A percentile compares a stretch with the other conserved stretches of the same genome.
phyloP scores from a whole-genome alignment of 2,797 vertebrate species.

The Eutrigla gurnardus region DNA sequence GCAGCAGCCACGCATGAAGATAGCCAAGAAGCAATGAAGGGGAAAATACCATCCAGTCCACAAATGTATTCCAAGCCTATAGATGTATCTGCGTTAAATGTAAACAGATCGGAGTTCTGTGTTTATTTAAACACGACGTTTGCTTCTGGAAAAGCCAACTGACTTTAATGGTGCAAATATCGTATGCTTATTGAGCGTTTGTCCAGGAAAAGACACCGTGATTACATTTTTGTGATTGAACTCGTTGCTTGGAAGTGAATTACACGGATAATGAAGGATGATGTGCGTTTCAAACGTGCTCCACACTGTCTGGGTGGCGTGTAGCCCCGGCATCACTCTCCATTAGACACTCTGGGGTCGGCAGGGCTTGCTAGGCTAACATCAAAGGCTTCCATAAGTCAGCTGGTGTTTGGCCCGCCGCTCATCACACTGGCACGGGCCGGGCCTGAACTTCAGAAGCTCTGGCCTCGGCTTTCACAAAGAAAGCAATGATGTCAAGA shows the following conservation, averaged over 20 bases:
- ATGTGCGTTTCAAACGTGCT: slow-evolving; percentile 12
- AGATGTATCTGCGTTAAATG: slow-evolving; percentile 9
- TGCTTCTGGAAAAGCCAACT: slow-evolving; percentile 8
- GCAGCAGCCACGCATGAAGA: slow-evolving; percentile 26
- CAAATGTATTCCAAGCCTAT: background rate
- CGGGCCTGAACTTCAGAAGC: slow-evolving; percentile 60
- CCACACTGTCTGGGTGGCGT: slow-evolving; percentile 50
- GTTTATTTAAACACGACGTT: slow-evolving; percentile 28
- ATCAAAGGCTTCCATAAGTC: slow-evolving; percentile 71
- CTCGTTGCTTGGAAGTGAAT: slow-evolving; percentile 16
- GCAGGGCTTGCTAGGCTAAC: slow-evolving; percentile 28
- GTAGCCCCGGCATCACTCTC: slow-evolving; percentile 21
- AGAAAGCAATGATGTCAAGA: slow-evolving; percentile 77
- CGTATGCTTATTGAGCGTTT: slow-evolving; percentile 31
- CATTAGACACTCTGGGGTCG: slow-evolving; percentile 29
- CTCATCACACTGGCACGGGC: slow-evolving; percentile 54
- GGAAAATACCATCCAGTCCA: slow-evolving; percentile 9
- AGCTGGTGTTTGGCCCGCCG: slow-evolving; percentile 66
- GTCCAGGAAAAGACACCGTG: slow-evolving; percentile 27
- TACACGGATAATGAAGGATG: slow-evolving; percentile 44
- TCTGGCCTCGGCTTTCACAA: slow-evolving; percentile 54
- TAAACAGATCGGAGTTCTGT: background rate
- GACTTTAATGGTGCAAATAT: slow-evolving; percentile 16
- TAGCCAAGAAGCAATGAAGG: slow-evolving; percentile 2
- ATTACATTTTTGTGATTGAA: background rate